Evolutionary conservation across 1,140 invertebrate species (phyloP).

Genomic region (Eubasilissa regina): DNA sequence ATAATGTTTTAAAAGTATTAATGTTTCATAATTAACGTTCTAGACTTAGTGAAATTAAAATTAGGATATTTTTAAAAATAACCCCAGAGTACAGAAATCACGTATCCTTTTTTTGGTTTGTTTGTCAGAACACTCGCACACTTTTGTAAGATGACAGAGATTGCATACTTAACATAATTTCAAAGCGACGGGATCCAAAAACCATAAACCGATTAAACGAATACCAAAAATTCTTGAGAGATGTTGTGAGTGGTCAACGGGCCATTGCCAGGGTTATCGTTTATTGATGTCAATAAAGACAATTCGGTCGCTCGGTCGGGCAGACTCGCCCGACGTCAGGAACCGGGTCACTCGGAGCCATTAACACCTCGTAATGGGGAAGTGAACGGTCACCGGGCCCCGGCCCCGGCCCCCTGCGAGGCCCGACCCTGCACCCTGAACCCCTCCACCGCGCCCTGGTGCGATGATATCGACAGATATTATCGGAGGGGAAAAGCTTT

Average conservation of each 20-base stretch:
- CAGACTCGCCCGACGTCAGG: not conserved
- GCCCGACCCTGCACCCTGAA: not conserved
- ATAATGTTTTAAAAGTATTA: no score
- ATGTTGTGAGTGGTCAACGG: conserved; percentile 29
- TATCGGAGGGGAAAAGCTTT: conserved; percentile 16
- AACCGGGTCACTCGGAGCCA: conserved; percentile 26
- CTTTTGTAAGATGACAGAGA: not conserved
- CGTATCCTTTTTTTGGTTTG: no score
- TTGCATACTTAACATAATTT: not conserved
- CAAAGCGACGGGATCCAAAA: not conserved
- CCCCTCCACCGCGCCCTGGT: no score
- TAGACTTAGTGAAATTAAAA: no score
- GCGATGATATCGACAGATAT: conserved; percentile 5
- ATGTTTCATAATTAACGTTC: no score
- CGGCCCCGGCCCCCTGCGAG: conserved; percentile 6
- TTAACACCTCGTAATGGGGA: conserved; percentile 43
- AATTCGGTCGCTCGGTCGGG: not conserved
- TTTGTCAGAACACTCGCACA: no score
- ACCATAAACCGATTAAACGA: conserved; percentile 5
- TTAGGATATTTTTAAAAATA: no score
- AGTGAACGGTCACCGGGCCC: not conserved
- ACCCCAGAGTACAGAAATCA: no score
- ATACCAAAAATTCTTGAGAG: conserved; percentile 35
- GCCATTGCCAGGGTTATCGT: conserved; percentile 25
- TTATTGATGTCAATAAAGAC: conserved; percentile 44